phyloP scores from a whole-genome alignment of 2,888 invertebrate genomes.

The Gnatocerus cornutus region DNA sequence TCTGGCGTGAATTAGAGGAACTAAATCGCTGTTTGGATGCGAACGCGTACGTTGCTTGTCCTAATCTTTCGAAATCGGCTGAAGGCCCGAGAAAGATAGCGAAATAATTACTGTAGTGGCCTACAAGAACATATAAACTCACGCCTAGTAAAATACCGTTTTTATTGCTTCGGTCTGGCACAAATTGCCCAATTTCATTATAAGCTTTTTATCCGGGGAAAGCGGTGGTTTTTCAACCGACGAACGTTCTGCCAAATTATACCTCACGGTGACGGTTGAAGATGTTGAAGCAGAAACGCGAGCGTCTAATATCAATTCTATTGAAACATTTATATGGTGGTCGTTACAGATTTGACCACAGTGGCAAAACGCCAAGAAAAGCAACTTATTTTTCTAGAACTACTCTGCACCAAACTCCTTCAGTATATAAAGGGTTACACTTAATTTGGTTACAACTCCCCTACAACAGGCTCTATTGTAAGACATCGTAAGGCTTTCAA shows the following conservation, averaged over 20 bases:
- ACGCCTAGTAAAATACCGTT: conserved; percentile 52
- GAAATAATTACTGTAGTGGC: conserved; percentile 47
- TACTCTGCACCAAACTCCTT: conserved; percentile 17
- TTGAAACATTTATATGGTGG: too few species aligned
- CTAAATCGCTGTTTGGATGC: conserved; percentile 60
- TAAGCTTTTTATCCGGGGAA: conserved; percentile 45
- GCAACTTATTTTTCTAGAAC: too few species aligned
- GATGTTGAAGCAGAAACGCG: not conserved
- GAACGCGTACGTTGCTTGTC: conserved; percentile 58
- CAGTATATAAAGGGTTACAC: conserved; percentile 39
- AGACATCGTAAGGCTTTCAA: conserved; percentile 29
- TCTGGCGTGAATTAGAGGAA: conserved; percentile 61
- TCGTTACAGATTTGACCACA: too few species aligned
- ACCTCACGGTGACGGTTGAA: conserved; percentile 9
- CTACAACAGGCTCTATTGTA: conserved; percentile 18
- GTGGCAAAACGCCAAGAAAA: conserved; percentile 8
- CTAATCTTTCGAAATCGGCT: conserved; percentile 58
- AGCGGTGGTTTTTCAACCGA: conserved; percentile 33
- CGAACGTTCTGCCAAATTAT: conserved; percentile 32
- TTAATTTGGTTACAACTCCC: conserved; percentile 40
- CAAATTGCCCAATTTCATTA: conserved; percentile 47
- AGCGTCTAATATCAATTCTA: not conserved
- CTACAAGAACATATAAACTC: conserved; percentile 43
- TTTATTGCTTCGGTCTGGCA: conserved; percentile 42
- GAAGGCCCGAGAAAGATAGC: conserved; percentile 54